phyloP scores from a whole-genome alignment of 1,140 invertebrate genomes.

The Heliconius hewitsoni region DNA sequence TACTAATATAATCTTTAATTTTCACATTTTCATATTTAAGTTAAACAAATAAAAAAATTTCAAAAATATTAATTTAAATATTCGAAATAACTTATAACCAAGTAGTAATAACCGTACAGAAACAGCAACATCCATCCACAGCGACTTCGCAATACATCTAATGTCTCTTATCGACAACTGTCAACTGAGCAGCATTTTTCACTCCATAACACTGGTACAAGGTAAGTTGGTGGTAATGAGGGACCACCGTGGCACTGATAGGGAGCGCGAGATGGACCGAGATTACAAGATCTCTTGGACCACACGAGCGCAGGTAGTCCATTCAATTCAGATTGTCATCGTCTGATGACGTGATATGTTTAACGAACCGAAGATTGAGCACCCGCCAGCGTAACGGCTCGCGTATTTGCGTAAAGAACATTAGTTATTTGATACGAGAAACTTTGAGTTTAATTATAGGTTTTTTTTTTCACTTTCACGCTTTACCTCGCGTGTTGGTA shows the following conservation, averaged over 20 bases:
- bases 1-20: too few species aligned
- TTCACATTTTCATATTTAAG: too few species aligned
- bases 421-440: constrained; percentile 20
- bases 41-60: too few species aligned
- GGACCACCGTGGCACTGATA: constrained; percentile 71
- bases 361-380: constrained; percentile 73
- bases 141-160: constrained; percentile 25
- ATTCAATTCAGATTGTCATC: constrained; percentile 80
- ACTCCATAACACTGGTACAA: constrained; percentile 68
- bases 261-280: constrained; percentile 68
- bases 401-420: constrained; percentile 40
- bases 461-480: too few species aligned
- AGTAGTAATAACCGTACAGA: background rate
- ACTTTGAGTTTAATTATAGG: background rate
- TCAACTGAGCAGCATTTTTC: constrained; percentile 72
- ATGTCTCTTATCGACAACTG: constrained; percentile 55
- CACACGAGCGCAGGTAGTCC: constrained; percentile 77
- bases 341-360: constrained; percentile 69
- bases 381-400: constrained; percentile 60
- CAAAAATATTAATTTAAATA: background rate
- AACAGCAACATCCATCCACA: background rate
- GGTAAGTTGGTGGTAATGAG: constrained; percentile 69
- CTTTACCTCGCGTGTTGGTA: too few species aligned
- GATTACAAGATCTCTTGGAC: constrained; percentile 75
- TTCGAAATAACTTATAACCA: background rate